Evolutionary conservation across 1,140 invertebrate species (phyloP).

Genomic region (Bombyx mandarina): DNA sequence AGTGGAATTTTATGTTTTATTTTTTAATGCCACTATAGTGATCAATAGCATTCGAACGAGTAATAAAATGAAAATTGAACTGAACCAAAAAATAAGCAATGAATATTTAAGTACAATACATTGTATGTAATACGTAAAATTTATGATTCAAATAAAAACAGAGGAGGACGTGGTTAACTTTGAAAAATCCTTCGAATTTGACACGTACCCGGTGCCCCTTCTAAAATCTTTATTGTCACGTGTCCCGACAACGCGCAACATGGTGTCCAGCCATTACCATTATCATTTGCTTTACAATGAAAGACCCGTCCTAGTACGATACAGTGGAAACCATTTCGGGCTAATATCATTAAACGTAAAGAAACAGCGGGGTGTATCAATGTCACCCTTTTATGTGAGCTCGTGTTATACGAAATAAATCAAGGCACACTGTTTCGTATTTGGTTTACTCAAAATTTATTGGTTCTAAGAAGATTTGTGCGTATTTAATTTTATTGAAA

Average conservation of each 20-base stretch:
- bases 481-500: too few species aligned
- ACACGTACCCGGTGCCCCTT: constrained; percentile 18
- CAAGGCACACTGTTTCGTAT: not conserved
- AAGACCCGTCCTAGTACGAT: constrained; percentile 39
- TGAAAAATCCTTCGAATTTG: constrained; percentile 15
- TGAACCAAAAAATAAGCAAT: too few species aligned
- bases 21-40: too few species aligned
- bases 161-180: too few species aligned
- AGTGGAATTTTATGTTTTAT: too few species aligned
- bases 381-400: constrained; percentile 52
- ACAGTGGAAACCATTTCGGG: constrained; percentile 44
- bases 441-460: not conserved
- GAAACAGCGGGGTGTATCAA: constrained; percentile 57
- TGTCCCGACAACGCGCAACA: constrained; percentile 44
- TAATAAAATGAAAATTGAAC: too few species aligned
- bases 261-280: constrained; percentile 52
- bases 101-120: too few species aligned
- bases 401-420: constrained; percentile 34
- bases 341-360: constrained; percentile 62
- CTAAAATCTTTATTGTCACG: constrained; percentile 21
- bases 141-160: too few species aligned
- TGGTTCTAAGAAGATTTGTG: not conserved
- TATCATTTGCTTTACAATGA: constrained; percentile 57
- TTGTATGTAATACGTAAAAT: too few species aligned
- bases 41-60: too few species aligned